Evolutionary conservation across 2,888 invertebrate genomes (phyloP).

Genomic region (Argyresthia albistria): DNA sequence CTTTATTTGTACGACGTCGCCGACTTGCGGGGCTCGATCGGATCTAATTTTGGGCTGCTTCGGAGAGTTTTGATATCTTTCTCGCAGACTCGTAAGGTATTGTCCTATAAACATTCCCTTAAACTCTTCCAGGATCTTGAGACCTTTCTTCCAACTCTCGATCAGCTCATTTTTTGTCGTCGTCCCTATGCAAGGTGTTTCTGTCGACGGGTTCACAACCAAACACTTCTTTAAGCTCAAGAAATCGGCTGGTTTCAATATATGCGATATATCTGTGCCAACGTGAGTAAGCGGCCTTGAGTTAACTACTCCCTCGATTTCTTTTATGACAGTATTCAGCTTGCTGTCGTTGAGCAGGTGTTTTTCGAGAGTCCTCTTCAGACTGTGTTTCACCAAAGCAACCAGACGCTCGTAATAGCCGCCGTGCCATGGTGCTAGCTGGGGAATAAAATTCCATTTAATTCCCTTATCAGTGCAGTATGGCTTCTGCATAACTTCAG

Average conservation of each 20-base stretch:
- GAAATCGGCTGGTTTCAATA: constrained; percentile 11
- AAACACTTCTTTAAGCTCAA: too few species aligned
- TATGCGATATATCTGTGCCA: constrained; percentile 6
- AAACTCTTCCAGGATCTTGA: too few species aligned
- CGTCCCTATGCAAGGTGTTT: too few species aligned
- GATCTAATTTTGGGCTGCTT: too few species aligned
- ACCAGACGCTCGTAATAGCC: constrained; percentile 12
- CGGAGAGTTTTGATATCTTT: too few species aligned
- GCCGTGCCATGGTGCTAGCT: constrained; percentile 12
- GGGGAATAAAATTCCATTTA: constrained; percentile 11
- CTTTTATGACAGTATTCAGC: constrained; percentile 9
- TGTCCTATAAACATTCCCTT: too few species aligned
- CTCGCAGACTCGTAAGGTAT: too few species aligned
- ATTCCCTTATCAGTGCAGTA: constrained; percentile 10
- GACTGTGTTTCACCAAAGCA: constrained; percentile 9
- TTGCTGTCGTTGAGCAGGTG: constrained; percentile 8
- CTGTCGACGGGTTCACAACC: too few species aligned
- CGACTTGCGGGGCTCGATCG: too few species aligned
- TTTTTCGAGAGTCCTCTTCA: constrained; percentile 11
- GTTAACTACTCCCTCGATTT: constrained; percentile 12
- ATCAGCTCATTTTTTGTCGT: too few species aligned
- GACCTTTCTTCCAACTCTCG: too few species aligned
- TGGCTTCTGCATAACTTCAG: constrained; percentile 6
- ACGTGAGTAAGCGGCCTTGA: constrained; percentile 10
- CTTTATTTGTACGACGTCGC: too few species aligned